A percentile compares a stretch with the other conserved stretches of the same genome.
Evolutionary conservation across 2,888 invertebrate species (phyloP).

Genomic region (Clepsis dumicolana): DNA sequence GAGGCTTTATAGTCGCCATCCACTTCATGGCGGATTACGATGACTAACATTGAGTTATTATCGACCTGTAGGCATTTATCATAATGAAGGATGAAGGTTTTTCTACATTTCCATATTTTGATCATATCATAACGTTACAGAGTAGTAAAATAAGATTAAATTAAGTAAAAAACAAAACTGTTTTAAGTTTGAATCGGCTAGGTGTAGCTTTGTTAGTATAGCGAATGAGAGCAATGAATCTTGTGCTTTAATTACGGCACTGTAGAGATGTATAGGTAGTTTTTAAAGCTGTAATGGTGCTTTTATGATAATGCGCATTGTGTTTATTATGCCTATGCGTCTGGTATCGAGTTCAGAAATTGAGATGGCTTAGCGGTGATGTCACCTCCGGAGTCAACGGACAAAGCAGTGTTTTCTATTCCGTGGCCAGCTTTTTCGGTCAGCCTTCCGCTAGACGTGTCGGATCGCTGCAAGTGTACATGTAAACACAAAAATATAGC

Average conservation of each 20-base stretch:
- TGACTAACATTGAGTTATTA: slow-evolving; percentile 46
- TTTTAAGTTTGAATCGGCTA: not conserved
- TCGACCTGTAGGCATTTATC: slow-evolving; percentile 14
- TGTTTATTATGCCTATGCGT: slow-evolving; percentile 28
- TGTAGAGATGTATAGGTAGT: not conserved
- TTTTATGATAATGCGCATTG: slow-evolving; percentile 36
- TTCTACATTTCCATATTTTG: slow-evolving; percentile 25
- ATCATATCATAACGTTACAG: slow-evolving; percentile 2
- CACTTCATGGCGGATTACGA: slow-evolving; percentile 49
- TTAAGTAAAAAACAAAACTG: slow-evolving; percentile 7
- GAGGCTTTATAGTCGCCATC: slow-evolving; percentile 50
- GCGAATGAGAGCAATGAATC: slow-evolving; percentile 10
- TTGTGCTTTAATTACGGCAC: slow-evolving; percentile 18
- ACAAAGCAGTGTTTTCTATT: slow-evolving; percentile 49
- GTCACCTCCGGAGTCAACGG: slow-evolving; percentile 70
- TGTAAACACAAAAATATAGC: slow-evolving; percentile 11
- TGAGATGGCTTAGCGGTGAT: slow-evolving; percentile 70
- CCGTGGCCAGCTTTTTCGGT: slow-evolving; percentile 18
- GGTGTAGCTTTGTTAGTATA: not conserved
- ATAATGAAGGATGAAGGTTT: slow-evolving; percentile 22
- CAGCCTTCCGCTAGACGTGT: slow-evolving; percentile 4
- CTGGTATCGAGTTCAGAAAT: slow-evolving; percentile 60
- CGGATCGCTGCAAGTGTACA: slow-evolving; percentile 7
- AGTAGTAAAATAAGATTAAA: slow-evolving; percentile 11
- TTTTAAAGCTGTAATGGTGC: slow-evolving; percentile 15